Base-by-base conservation (phyloP, 2,797 vertebrate species). In the Poeciliopsis presidionis region DNA sequence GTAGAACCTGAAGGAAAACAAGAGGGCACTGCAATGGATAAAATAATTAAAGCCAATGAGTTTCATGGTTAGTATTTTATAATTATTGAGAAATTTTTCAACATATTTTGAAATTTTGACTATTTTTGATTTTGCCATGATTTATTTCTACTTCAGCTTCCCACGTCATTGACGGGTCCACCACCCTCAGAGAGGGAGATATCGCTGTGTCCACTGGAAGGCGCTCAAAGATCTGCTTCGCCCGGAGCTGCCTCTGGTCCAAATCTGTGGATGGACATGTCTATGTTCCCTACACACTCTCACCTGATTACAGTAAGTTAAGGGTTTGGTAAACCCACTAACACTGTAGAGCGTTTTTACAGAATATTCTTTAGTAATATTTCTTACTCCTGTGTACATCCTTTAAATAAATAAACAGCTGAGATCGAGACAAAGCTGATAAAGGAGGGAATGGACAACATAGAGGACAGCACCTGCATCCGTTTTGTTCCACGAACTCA, bases 261-360 rank as follows among this genome's bases (percentile, higher is more conserved):
- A 96, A 94, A 72, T 96, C 97, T 77, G 95, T 95, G 0, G 96
- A 97, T 53, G 97, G 97, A 72, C 94, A 95, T 9, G 96, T 97
- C 82, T 96, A 95, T 39, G 69, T 98, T 36, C 92, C 97, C 7
- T 97, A 96, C 39, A 89, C 46, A 3, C 61, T 97, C 74, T 96
- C 96, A 45, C 46, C 95, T 65, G 28, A 94, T 25, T 98, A 97
- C 18, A 87, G 97, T 98, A 90, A 22, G 91, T 78, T 53, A 25
- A 47, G 0, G 51, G 16, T 76, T 79, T 4, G 12, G 36, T 53
- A 55, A 78, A 59, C 71, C 2, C 7, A 73, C 47, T 2, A 33
- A 67, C 28, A 61, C 11, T 65, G 28, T 73, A 1, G 47, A 25
- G 51, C 73, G 7, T 4, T 59, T 72, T 69, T 47, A 55, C 0